Evolutionary conservation across 2,797 vertebrate genomes (phyloP).

Genomic region (Acrossocheilus wenchowensis): DNA sequence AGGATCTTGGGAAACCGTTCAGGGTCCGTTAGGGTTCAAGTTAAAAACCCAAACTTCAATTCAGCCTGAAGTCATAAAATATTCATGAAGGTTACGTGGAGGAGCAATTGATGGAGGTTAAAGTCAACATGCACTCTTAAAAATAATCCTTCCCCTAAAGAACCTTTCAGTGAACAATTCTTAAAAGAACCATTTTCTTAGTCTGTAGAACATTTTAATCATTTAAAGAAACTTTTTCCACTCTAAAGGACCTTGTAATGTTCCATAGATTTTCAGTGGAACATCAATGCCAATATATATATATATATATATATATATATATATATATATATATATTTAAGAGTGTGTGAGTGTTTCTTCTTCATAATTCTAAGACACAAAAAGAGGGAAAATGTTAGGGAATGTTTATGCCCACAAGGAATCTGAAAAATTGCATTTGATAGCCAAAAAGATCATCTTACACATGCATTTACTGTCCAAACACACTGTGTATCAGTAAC

Average conservation of each 20-base stretch:
- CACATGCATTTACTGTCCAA: slow-evolving; percentile 3
- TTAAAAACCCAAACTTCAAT: slow-evolving; percentile 2
- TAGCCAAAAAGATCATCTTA: slow-evolving; percentile 6
- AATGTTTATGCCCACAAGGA: background rate
- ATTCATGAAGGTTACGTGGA: background rate
- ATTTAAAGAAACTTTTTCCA: background rate
- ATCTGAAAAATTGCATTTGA: slow-evolving; percentile 23
- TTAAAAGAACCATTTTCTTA: background rate
- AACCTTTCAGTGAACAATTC: background rate
- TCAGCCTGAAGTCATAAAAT: background rate
- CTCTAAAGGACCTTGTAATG: background rate
- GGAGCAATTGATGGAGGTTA: background rate
- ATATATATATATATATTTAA: no score
- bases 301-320: no score
- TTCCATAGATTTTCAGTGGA: background rate
- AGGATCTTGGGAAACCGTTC: slow-evolving; percentile 48
- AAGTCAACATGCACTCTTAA: background rate
- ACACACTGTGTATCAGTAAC: slow-evolving; percentile 8
- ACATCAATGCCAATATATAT: no score
- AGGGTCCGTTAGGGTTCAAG: slow-evolving; percentile 4
- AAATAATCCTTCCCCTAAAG: background rate
- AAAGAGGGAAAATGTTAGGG: background rate
- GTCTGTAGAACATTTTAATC: background rate
- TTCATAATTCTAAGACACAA: background rate
- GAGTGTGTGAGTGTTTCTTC: background rate